Evolutionary conservation across 2,888 invertebrate genomes (phyloP).

Genomic region (Caradrina kadenii): DNA sequence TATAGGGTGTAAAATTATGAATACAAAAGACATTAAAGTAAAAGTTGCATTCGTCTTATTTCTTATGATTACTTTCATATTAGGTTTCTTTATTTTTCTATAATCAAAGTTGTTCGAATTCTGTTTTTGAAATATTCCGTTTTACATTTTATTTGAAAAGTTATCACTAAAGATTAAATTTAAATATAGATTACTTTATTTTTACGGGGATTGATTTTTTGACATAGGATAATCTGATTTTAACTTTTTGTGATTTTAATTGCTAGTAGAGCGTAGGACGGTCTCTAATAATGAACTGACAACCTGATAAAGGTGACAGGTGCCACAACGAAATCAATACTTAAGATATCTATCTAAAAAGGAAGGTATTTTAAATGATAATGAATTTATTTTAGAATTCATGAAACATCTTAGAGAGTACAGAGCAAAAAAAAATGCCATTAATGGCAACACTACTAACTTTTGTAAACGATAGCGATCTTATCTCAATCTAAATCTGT

Average conservation of each 20-base stretch:
- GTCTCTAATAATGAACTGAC: neutral
- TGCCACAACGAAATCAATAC: neutral
- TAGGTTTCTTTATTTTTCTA: conserved; percentile 2
- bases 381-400: neutral
- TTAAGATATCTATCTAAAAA: neutral
- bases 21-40: too few relatives aligned
- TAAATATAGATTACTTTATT: neutral
- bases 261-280: neutral
- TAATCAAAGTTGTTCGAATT: neutral
- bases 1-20: too few relatives aligned
- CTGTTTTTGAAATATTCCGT: neutral
- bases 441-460: too few relatives aligned
- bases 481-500: too few relatives aligned
- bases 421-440: too few relatives aligned
- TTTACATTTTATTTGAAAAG: neutral
- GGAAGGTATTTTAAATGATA: neutral
- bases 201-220: neutral
- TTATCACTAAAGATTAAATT: conserved; percentile 3
- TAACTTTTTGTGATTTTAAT: conserved; percentile 9
- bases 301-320: neutral
- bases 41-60: too few relatives aligned
- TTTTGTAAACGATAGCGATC: too few relatives aligned
- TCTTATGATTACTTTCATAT: conserved; percentile 14
- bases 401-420: neutral
- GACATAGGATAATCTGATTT: neutral